phyloP scores from a whole-genome alignment of 2,113 vertebrate species.

The Thamnophis sirtalis region DNA sequence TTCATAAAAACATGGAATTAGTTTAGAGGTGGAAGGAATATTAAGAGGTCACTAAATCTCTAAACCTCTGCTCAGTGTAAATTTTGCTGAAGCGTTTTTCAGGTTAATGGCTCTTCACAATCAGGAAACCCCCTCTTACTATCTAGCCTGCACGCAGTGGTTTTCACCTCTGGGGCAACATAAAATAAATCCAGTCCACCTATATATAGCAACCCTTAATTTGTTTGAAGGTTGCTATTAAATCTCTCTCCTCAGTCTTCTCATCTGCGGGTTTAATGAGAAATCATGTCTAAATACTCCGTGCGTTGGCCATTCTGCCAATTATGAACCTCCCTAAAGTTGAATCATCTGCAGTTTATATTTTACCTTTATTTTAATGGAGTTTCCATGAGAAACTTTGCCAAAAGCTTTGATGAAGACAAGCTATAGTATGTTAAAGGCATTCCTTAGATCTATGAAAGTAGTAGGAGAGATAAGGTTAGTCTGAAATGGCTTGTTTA shows the following conservation, averaged over 20 bases:
- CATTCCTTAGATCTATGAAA: neutral
- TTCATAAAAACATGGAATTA: neutral
- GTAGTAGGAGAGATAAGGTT: neutral
- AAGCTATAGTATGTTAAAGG: neutral
- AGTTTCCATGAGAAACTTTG: neutral
- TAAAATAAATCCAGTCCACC: neutral
- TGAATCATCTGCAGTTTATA: neutral
- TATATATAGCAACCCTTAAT: neutral
- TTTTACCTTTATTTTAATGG: neutral
- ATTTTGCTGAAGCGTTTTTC: neutral
- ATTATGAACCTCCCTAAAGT: neutral
- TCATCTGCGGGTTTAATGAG: neutral
- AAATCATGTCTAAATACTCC: neutral
- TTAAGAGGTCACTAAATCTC: neutral
- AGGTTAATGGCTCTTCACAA: neutral
- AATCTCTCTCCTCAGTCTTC: neutral
- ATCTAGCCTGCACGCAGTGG: neutral
- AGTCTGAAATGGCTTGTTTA: neutral
- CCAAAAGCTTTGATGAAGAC: neutral
- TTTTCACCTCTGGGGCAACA: neutral
- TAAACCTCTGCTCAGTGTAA: neutral
- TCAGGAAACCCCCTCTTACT: neutral
- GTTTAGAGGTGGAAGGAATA: neutral
- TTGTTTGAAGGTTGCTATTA: neutral
- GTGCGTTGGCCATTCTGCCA: neutral